Base-by-base conservation (phyloP, 1,140 invertebrate genomes). In the Leptinotarsa defecta region DNA sequence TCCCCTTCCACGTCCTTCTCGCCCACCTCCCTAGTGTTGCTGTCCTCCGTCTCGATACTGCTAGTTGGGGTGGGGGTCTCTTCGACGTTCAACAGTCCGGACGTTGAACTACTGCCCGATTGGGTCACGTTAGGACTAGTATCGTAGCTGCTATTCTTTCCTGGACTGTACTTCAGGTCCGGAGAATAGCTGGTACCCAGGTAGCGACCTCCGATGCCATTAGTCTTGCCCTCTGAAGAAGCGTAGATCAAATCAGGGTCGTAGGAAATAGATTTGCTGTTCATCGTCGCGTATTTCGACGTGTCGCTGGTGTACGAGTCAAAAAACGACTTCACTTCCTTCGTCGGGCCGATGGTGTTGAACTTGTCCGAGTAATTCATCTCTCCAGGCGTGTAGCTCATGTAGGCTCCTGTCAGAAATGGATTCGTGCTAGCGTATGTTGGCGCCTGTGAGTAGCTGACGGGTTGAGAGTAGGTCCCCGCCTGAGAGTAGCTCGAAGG, bases 31-130 rank as follows among this genome's bases (percentile, higher is more conserved):
- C 85, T 79, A 24, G 86, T 86, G 71, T 87, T 87, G 61, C 88
- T 89, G 52, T 90, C 89, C 71, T 90, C 89, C 0, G 89, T 90
- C 79, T 89, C 89, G 49, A 89, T 88, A 78, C 89, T 90, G 76
- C 89, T 90, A 3, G 89, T 89, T 11, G 89, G 89, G 0, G 89
- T 90, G 22, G 89, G 85, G 65, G 88, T 89, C 63, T 90, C 89
- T 72, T 84, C 84, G 5, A 83, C 81, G 13, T 81, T 84, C 34
- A 84, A 69, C 48, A 84, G 76, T 11, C 77, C 76, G 4, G 81
- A 75, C 49, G 73, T 78, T 52, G 76, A 79, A 61, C 76, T 76
- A 73, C 61, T 65, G 13, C n/a, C 43, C 3, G 71, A 74, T 76
- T 81, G 77, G 24, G 76, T 78, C n/a, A 74, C 74, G 43, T 74